Conservation (phyloP, 2,888 invertebrate species). For the Coelopa pilipes region DNA sequence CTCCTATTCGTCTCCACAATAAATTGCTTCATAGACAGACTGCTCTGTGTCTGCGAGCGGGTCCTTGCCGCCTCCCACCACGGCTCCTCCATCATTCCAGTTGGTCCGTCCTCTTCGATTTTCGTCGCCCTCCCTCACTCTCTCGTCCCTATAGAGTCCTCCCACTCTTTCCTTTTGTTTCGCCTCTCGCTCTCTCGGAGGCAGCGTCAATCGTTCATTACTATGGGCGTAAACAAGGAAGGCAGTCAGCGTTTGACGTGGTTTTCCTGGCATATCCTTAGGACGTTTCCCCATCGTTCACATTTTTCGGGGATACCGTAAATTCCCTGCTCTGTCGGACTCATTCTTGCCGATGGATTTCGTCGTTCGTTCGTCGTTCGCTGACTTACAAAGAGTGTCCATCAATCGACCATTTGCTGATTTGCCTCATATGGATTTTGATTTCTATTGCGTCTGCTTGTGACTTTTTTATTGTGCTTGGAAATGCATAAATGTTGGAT, state of each 20-base stretch:
- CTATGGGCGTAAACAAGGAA: background rate
- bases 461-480: background rate
- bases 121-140: background rate
- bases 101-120: background rate
- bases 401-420: no score
- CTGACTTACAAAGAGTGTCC: no score
- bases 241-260: slow-evolving; percentile 4
- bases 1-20: no score
- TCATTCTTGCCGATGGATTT: background rate
- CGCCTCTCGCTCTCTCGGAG: background rate
- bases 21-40: no score
- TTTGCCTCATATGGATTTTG: background rate
- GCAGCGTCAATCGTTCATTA: background rate
- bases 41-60: no score
- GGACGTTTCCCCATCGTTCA: background rate
- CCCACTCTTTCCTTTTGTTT: no score
- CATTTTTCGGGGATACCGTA: background rate
- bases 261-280: slow-evolving; percentile 11
- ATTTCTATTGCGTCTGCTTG: background rate
- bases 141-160: background rate
- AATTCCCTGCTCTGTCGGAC: background rate
- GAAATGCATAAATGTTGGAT: no score
- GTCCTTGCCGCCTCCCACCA: background rate
- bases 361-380: background rate
- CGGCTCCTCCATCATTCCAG: background rate